Conservation (phyloP, 2,888 invertebrate species). For the Lagria hirta region DNA sequence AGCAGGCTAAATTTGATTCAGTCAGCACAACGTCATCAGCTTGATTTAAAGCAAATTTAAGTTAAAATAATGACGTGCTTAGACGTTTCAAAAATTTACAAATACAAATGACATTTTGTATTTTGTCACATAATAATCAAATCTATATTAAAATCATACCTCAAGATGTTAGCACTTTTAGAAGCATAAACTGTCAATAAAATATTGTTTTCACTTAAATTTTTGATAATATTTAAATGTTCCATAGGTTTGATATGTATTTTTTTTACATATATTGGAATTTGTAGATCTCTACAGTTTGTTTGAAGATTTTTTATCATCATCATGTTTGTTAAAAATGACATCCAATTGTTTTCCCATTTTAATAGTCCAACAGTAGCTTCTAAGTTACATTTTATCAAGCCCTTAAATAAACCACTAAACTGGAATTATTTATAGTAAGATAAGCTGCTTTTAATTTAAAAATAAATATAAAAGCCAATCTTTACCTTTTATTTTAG, state of each 20-base stretch:
- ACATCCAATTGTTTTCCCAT: slow-evolving; percentile 85
- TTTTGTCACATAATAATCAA: too few species aligned
- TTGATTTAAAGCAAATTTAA: too few species aligned
- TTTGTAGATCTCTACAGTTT: slow-evolving; percentile 67
- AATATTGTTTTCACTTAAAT: slow-evolving; percentile 26
- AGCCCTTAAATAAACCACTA: slow-evolving; percentile 38
- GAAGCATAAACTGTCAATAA: slow-evolving; percentile 43
- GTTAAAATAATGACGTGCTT: too few species aligned
- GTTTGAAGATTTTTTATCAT: slow-evolving; percentile 74
- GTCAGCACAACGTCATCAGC: too few species aligned
- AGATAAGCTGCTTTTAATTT: too few species aligned
- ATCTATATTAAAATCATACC: too few species aligned
- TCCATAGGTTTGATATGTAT: slow-evolving; percentile 68
- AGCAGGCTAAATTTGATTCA: too few species aligned
- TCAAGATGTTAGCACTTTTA: slow-evolving; percentile 28
- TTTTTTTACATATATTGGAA: slow-evolving; percentile 75
- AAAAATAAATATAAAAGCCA: too few species aligned
- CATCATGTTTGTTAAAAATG: slow-evolving; percentile 87
- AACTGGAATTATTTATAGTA: slow-evolving; percentile 11
- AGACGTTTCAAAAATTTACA: too few species aligned
- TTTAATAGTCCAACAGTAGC: slow-evolving; percentile 57
- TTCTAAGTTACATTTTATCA: slow-evolving; percentile 32
- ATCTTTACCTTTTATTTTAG: too few species aligned
- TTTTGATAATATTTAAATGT: slow-evolving; percentile 58
- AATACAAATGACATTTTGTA: too few species aligned